phyloP scores from a whole-genome alignment of 2,888 invertebrate genomes.

The Lasioglossum figueresi region DNA sequence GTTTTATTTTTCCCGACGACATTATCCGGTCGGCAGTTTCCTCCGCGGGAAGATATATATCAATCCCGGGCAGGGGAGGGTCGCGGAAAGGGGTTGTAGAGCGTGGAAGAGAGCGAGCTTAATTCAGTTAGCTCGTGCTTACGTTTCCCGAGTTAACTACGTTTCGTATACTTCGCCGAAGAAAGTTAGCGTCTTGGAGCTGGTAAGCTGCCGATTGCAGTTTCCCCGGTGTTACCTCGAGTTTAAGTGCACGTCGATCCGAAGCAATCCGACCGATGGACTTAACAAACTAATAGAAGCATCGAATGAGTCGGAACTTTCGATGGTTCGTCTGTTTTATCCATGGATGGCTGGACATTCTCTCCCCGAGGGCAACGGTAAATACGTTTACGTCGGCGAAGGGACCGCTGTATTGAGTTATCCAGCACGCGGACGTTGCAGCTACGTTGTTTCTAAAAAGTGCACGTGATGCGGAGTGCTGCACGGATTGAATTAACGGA shows the following conservation, averaged over 20 bases:
- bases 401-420: neutral
- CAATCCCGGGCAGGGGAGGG: neutral
- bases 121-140: constrained; percentile 64
- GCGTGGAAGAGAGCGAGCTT: constrained; percentile 26
- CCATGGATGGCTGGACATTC: neutral
- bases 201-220: constrained; percentile 53
- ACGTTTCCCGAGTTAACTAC: constrained; percentile 60
- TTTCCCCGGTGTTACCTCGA: constrained; percentile 28
- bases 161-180: constrained; percentile 54
- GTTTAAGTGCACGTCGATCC: constrained; percentile 49
- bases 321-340: constrained; percentile 1
- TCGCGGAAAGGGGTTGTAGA: neutral
- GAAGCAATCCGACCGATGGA: constrained; percentile 39
- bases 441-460: neutral
- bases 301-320: constrained; percentile 31
- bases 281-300: constrained; percentile 47
- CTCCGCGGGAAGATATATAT: constrained; percentile 1
- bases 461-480: neutral
- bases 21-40: constrained; percentile 1
- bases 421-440: neutral
- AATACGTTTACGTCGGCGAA: neutral
- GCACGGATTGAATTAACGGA: neutral
- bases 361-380: neutral
- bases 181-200: constrained; percentile 50
- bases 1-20: constrained; percentile 32